Conservation (phyloP, 2,113 vertebrate genomes). For the Hypanus sabinus region DNA sequence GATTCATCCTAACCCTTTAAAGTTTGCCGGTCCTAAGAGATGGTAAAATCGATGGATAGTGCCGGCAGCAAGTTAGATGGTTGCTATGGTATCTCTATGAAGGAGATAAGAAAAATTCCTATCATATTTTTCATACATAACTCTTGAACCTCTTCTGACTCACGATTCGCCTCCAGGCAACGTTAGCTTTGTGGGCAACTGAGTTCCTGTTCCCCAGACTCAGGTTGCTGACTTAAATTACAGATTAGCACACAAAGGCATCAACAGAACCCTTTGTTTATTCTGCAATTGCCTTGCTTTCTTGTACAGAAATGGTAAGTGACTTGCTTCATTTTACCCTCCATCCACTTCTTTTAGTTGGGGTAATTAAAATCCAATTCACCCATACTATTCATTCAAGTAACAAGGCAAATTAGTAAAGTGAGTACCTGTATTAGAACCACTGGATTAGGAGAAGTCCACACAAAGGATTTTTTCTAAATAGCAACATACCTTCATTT, state of each 20-base stretch:
- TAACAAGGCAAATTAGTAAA: background rate
- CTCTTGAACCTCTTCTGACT: background rate
- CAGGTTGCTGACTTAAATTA: background rate
- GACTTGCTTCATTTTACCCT: background rate
- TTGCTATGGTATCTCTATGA: conserved; percentile 7
- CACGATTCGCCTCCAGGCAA: background rate
- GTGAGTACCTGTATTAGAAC: too few relatives aligned
- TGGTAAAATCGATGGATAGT: background rate
- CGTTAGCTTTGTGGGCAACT: background rate
- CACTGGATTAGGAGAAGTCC: too few relatives aligned
- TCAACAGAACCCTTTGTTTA: background rate
- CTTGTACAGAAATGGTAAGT: background rate
- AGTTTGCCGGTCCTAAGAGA: background rate
- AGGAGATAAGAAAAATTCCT: background rate
- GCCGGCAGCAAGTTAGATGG: background rate
- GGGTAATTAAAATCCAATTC: background rate
- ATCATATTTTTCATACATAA: background rate
- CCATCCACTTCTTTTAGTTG: background rate
- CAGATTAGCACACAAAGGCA: background rate
- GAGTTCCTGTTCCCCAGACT: background rate
- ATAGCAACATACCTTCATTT: too few relatives aligned
- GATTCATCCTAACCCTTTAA: background rate
- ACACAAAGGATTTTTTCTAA: too few relatives aligned
- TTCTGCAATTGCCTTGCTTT: background rate
- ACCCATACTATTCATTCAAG: background rate